Evolutionary conservation across 1,140 invertebrate genomes (phyloP).

Genomic region (Apis mellifera): DNA sequence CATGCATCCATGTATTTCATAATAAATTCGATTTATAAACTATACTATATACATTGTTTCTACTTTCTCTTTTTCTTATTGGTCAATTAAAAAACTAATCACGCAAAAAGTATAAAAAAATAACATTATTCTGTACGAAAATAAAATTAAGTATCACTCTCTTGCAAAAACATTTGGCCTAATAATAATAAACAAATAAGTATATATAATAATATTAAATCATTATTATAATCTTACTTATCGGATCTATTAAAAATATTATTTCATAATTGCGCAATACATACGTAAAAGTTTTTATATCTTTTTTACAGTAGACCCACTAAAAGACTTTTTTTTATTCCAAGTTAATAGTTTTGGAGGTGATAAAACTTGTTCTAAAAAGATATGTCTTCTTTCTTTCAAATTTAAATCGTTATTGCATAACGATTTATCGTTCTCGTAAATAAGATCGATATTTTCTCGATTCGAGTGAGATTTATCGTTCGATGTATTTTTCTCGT

Average conservation of each 20-base stretch:
- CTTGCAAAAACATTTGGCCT: background rate
- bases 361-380: constrained; percentile 84
- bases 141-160: constrained; percentile 36
- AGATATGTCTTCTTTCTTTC: constrained; percentile 82
- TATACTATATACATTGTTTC: background rate
- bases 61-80: background rate
- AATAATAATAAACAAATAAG: background rate
- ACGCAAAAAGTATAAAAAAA: background rate
- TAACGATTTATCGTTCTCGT: constrained; percentile 54
- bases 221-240: background rate
- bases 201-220: background rate
- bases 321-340: constrained; percentile 68
- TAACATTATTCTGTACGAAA: background rate
- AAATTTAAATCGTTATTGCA: constrained; percentile 73
- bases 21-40: background rate
- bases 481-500: constrained; percentile 54
- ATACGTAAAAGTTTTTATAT: constrained; percentile 14
- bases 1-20: too few relatives aligned
- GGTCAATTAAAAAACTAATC: background rate
- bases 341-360: constrained; percentile 82
- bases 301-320: constrained; percentile 42
- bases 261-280: background rate
- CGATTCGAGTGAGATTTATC: constrained; percentile 51
- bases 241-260: background rate
- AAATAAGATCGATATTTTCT: constrained; percentile 56